Percentiles rank a stretch among this genome's conserved stretches.
These are phyloP conservation scores for Andrena fulva DNA, from an alignment of 2,888 invertebrate genomes.

Conservation along the genomic window DNA sequence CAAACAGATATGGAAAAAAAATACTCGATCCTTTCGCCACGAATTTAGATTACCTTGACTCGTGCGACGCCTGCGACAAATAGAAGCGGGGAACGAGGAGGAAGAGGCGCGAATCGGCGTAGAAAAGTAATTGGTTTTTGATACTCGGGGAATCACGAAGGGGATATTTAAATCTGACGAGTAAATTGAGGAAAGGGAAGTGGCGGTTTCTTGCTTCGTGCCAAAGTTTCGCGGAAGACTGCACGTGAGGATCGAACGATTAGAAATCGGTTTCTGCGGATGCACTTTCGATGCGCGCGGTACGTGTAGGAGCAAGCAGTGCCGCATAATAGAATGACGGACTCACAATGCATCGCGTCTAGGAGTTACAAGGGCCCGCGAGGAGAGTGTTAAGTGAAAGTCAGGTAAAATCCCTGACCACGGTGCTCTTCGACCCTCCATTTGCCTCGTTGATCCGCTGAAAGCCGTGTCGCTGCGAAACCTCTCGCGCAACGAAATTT, in stretches of 20 bases:
- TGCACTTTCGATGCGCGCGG: slow-evolving; percentile 45
- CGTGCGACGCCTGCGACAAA: background rate
- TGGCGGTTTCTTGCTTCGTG: background rate
- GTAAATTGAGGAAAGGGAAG: background rate
- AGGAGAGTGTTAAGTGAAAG: slow-evolving; percentile 73
- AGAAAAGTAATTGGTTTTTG: no score
- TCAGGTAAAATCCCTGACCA: slow-evolving; percentile 75
- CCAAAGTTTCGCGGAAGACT: background rate
- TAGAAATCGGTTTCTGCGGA: slow-evolving; percentile 52
- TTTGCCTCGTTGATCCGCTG: slow-evolving; percentile 67
- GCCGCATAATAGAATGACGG: slow-evolving; percentile 67
- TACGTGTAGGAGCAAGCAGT: slow-evolving; percentile 39
- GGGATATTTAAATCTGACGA: background rate
- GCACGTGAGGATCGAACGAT: slow-evolving; percentile 39
- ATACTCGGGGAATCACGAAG: background rate
- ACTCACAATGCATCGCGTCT: slow-evolving; percentile 59
- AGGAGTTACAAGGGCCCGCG: slow-evolving; percentile 67
- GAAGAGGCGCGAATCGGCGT: background rate
- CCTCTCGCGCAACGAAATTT: slow-evolving; percentile 54
- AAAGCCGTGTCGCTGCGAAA: slow-evolving; percentile 57
- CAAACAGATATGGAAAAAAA: slow-evolving; percentile 25
- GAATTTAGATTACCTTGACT: slow-evolving; percentile 1
- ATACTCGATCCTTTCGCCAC: background rate
- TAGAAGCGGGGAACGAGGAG: background rate
- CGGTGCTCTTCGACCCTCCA: slow-evolving; percentile 73